Evolutionary conservation across 2,888 invertebrate genomes (phyloP).

Genomic region (Neocrepidodera transversa): DNA sequence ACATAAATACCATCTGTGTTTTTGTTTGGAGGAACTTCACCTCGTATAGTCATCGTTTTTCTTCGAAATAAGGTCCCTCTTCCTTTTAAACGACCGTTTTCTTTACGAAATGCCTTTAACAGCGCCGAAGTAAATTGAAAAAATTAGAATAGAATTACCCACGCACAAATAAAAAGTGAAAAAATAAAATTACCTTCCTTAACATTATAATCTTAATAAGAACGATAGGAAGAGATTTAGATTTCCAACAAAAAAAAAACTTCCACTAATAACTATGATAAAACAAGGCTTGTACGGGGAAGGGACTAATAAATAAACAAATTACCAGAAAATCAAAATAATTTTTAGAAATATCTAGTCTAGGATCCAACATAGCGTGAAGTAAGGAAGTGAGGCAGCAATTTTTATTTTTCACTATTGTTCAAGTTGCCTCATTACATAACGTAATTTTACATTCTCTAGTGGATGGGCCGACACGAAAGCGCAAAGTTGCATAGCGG

Average conservation of each 20-base stretch:
- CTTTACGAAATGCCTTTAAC: slow-evolving; percentile 30
- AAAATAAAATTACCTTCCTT: slow-evolving; percentile 17
- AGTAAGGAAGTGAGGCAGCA: neutral
- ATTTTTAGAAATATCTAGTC: no score
- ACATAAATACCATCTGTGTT: slow-evolving; percentile 53
- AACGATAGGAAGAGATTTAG: no score
- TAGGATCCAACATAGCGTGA: no score
- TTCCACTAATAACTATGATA: no score
- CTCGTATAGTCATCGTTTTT: slow-evolving; percentile 45
- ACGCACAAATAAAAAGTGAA: slow-evolving; percentile 14
- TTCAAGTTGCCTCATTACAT: slow-evolving; percentile 34
- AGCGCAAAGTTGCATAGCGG: slow-evolving; percentile 21
- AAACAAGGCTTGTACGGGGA: no score
- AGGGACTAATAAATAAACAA: no score
- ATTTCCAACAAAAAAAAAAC: no score
- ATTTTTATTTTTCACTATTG: slow-evolving; percentile 33
- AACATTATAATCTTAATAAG: no score
- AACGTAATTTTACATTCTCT: slow-evolving; percentile 35
- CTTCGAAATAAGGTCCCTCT: slow-evolving; percentile 42
- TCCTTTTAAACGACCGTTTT: slow-evolving; percentile 34
- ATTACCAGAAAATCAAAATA: no score
- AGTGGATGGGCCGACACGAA: slow-evolving; percentile 29
- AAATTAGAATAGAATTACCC: slow-evolving; percentile 23
- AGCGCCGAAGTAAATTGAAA: slow-evolving; percentile 23
- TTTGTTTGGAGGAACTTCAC: slow-evolving; percentile 49